Percentiles rank a stretch among this genome's conserved stretches.
These are phyloP conservation scores for Macaca mulatta DNA, from an alignment of 2,113 vertebrate species.

Conservation along the genomic window DNA sequence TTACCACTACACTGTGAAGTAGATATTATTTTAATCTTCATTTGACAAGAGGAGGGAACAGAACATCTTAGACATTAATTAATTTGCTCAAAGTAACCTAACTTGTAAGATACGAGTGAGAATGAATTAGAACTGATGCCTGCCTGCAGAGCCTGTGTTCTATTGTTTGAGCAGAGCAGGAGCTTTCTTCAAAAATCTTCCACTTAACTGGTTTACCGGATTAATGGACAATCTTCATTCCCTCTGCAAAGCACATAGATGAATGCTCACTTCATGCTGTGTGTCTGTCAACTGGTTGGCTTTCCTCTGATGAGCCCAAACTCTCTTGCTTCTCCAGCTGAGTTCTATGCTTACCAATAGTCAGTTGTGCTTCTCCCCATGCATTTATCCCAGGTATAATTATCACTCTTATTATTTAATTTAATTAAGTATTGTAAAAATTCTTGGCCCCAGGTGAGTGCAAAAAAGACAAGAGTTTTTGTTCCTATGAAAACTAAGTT, in stretches of 20 bases:
- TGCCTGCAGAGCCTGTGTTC: neutral
- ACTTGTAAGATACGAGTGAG: neutral
- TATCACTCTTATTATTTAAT: neutral
- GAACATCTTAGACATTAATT: neutral
- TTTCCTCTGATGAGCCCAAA: neutral
- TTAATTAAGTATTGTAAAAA: conserved; percentile 29
- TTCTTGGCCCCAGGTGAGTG: neutral
- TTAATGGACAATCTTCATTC: neutral
- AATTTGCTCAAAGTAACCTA: conserved; percentile 9
- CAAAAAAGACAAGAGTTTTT: conserved; percentile 46
- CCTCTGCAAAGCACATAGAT: neutral
- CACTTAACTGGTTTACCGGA: neutral
- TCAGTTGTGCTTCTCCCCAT: neutral
- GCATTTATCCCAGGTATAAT: conserved; percentile 32
- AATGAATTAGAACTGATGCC: neutral
- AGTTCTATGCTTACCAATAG: neutral
- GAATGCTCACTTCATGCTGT: neutral
- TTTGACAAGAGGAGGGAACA: neutral
- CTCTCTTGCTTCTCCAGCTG: neutral
- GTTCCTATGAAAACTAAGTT: conserved; percentile 8
- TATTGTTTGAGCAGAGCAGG: neutral
- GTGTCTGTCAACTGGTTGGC: neutral
- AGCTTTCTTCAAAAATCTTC: neutral
- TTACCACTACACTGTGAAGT: neutral
- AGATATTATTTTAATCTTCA: neutral